Conservation (phyloP, 2,888 invertebrate species). For the Gymnocheta viridis region DNA sequence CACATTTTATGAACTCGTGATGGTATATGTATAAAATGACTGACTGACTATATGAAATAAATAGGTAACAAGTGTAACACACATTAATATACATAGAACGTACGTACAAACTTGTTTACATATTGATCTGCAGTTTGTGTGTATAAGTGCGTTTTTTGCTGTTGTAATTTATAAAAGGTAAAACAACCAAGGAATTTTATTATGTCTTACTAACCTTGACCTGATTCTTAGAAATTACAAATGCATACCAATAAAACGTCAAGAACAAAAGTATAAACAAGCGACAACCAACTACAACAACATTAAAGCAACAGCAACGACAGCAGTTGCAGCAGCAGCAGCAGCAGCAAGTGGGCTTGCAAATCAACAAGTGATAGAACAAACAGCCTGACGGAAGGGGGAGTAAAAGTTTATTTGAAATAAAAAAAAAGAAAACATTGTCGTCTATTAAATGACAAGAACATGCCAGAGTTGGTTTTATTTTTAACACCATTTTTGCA, state of each 20-base stretch:
- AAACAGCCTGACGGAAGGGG: slow-evolving; percentile 8
- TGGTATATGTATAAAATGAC: too few relatives aligned
- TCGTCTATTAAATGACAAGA: slow-evolving; percentile 48
- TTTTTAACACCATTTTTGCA: slow-evolving; percentile 41
- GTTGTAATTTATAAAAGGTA: slow-evolving; percentile 46
- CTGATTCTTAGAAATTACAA: slow-evolving; percentile 67
- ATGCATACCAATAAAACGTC: slow-evolving; percentile 48
- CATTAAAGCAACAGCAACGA: background rate
- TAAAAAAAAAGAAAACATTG: slow-evolving; percentile 26
- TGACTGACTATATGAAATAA: background rate
- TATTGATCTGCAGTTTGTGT: background rate
- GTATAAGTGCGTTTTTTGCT: background rate
- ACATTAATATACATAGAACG: too few relatives aligned
- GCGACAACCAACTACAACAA: slow-evolving; percentile 18
- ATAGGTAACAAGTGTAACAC: slow-evolving; percentile 38
- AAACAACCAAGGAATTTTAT: slow-evolving; percentile 63
- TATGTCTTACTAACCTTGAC: slow-evolving; percentile 66
- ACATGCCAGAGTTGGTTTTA: slow-evolving; percentile 32
- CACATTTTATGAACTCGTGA: too few relatives aligned
- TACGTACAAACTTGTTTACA: background rate
- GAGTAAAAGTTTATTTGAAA: too few relatives aligned
- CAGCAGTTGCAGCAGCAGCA: background rate
- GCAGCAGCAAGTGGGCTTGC: slow-evolving; percentile 14
- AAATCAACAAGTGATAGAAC: background rate
- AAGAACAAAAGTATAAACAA: slow-evolving; percentile 9